Percentiles rank a stretch among this genome's conserved stretches.
Evolutionary conservation across 2,888 invertebrate species (phyloP).

Genomic region (Coleophora deauratella): DNA sequence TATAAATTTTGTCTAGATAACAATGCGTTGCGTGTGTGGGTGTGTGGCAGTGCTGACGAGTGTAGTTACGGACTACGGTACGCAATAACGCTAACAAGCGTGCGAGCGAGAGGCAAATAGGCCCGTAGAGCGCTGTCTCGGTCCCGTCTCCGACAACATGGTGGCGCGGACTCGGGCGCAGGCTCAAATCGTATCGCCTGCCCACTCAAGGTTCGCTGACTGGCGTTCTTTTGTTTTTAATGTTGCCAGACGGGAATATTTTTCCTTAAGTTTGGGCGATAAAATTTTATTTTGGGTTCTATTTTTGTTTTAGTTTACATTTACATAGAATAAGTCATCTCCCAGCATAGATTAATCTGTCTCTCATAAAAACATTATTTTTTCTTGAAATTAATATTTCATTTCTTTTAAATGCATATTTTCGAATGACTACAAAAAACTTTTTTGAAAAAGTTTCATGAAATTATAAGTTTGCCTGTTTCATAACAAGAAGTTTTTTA

Average conservation of each 20-base stretch:
- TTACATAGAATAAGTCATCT: no score
- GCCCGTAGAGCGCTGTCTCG: conserved; percentile 42
- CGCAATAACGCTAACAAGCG: conserved; percentile 75
- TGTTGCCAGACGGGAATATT: conserved; percentile 44
- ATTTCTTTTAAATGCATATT: no score
- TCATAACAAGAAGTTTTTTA: no score
- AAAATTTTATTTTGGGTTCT: no score
- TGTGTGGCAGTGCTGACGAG: conserved; percentile 69
- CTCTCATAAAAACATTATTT: no score
- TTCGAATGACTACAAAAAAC: no score
- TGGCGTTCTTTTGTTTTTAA: conserved; percentile 75
- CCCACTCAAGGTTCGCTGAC: conserved; percentile 78
- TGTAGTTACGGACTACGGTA: conserved; percentile 71
- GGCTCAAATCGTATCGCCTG: conserved; percentile 76
- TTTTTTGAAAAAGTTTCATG: no score
- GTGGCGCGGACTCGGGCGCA: conserved; percentile 77
- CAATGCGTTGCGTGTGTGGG: conserved; percentile 64
- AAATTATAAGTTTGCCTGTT: no score
- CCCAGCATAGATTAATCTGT: no score
- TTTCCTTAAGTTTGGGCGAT: conserved; percentile 1
- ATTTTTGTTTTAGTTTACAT: no score
- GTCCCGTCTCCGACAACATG: conserved; percentile 51
- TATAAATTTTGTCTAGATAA: conserved; percentile 73
- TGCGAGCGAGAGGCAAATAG: conserved; percentile 39
- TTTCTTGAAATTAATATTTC: no score